phyloP scores from a whole-genome alignment of 2,113 vertebrate genomes.

The Sula dactylatra region DNA sequence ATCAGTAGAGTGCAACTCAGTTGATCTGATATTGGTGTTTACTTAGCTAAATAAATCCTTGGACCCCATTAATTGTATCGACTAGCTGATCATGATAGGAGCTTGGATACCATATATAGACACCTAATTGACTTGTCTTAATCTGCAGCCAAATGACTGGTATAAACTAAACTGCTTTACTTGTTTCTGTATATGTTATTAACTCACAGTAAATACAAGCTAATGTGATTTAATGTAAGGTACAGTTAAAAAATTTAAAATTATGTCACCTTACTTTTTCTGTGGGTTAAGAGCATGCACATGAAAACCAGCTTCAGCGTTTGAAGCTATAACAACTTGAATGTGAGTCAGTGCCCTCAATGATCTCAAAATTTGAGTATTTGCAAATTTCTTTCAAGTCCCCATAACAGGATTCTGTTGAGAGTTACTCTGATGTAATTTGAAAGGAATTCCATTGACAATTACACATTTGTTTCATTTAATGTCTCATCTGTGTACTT shows the following conservation, averaged over 20 bases:
- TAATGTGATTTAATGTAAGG: not conserved
- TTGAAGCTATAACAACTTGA: not conserved
- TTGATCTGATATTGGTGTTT: not conserved
- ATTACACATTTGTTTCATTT: not conserved
- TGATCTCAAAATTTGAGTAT: not conserved
- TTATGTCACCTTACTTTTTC: not conserved
- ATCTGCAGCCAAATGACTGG: not conserved
- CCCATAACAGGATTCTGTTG: not conserved
- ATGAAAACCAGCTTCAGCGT: not conserved
- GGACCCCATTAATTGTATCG: not conserved
- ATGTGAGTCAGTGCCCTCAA: not conserved
- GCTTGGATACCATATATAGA: not conserved
- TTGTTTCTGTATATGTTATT: not conserved
- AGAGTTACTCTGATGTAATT: not conserved
- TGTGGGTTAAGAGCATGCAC: not conserved
- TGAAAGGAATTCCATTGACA: not conserved
- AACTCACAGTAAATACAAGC: not conserved
- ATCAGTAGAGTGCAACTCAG: not conserved
- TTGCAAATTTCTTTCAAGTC: not conserved
- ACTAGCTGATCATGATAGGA: not conserved
- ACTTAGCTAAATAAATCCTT: not conserved
- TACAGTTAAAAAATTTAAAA: not conserved
- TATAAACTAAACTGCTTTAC: not conserved
- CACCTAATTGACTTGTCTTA: not conserved
- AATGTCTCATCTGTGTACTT: not conserved